phyloP scores from a whole-genome alignment of 2,797 vertebrate genomes.

The Spea hammondii region DNA sequence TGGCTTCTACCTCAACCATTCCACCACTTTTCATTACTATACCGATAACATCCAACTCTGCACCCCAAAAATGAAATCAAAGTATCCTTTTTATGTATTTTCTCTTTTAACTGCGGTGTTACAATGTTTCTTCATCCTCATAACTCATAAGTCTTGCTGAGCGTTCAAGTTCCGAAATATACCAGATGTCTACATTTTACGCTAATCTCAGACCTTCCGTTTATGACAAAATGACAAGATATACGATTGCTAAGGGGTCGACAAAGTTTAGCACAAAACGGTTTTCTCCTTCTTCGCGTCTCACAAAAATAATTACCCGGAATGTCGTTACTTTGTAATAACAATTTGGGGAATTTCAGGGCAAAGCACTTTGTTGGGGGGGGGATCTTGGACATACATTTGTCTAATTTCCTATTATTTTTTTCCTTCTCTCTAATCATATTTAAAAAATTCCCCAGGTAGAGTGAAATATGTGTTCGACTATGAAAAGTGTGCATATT shows the following conservation, averaged over 20 bases:
- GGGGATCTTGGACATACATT: too few species aligned
- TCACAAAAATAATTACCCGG: neutral
- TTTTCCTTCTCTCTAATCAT: neutral
- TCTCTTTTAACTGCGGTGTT: too few species aligned
- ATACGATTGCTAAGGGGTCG: neutral
- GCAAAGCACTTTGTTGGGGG: neutral
- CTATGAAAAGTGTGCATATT: neutral
- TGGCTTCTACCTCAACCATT: too few species aligned
- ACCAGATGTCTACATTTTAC: conserved; percentile 66
- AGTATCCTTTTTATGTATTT: too few species aligned
- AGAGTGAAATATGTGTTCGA: neutral
- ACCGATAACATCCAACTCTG: too few species aligned
- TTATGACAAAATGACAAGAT: conserved; percentile 47
- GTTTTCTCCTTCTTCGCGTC: neutral
- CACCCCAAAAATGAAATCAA: too few species aligned
- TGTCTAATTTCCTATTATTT: neutral
- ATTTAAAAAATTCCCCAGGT: neutral
- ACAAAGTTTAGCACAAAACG: neutral
- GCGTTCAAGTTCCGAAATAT: conserved; percentile 55
- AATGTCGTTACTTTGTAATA: conserved; percentile 1
- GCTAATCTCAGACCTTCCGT: conserved; percentile 61
- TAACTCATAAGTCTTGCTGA: conserved; percentile 52
- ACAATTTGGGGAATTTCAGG: neutral
- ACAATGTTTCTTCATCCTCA: neutral
- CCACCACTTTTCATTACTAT: too few species aligned